Conservation (phyloP, 2,113 vertebrate genomes). For the Lepisosteus osseus region DNA sequence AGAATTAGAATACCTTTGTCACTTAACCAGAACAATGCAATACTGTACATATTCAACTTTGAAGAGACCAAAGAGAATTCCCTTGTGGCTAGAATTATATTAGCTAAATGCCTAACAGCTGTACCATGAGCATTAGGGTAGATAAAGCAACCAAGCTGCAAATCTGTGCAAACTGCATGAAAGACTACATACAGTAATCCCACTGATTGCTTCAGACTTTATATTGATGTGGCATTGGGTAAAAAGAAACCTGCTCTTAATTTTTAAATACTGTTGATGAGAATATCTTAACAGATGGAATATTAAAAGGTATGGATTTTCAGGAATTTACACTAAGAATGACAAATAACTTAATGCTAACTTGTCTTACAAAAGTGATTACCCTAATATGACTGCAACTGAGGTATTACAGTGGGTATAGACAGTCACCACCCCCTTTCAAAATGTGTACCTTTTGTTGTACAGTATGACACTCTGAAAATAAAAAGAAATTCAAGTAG, state of each 20-base stretch:
- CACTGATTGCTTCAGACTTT: conserved; percentile 68
- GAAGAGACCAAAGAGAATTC: conserved; percentile 40
- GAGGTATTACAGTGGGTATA: too few relatives aligned
- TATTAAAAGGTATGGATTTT: conserved; percentile 48
- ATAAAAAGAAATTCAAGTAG: too few relatives aligned
- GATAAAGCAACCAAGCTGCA: conserved; percentile 65
- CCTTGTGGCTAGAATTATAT: conserved; percentile 54
- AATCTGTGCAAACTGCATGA: conserved; percentile 62
- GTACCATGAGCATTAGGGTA: conserved; percentile 56
- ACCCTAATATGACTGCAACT: too few relatives aligned
- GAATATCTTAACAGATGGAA: conserved; percentile 58
- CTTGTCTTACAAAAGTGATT: conserved; percentile 34
- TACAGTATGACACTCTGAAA: too few relatives aligned
- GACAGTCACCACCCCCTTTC: too few relatives aligned
- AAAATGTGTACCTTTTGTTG: too few relatives aligned
- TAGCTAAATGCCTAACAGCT: conserved; percentile 68
- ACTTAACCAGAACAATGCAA: neutral
- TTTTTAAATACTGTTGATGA: conserved; percentile 67
- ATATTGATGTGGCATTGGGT: conserved; percentile 60
- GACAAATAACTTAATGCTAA: conserved; percentile 53
- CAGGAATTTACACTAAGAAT: conserved; percentile 52
- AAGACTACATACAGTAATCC: conserved; percentile 53
- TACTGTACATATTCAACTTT: conserved; percentile 27
- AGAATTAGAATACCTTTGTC: conserved; percentile 1
- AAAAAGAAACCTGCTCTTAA: conserved; percentile 74